These are phyloP conservation scores for Myrmophylax atrothorax DNA, from an alignment of 2,113 vertebrate genomes.

Conservation along the genomic window DNA sequence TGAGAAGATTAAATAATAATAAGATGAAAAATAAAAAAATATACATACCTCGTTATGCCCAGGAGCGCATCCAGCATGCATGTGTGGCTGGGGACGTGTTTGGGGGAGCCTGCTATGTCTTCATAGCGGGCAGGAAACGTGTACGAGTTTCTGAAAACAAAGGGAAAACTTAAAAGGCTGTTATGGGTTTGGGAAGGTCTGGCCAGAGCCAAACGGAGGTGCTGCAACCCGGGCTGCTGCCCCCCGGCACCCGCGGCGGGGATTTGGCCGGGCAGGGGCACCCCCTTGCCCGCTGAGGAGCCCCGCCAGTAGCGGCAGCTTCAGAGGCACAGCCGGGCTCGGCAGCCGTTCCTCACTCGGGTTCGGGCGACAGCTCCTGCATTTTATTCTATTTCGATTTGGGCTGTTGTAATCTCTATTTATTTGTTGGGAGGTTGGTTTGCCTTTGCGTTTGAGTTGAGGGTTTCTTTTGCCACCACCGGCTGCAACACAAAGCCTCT, in stretches of 20 bases:
- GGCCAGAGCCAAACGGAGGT: not conserved
- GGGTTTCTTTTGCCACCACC: not conserved
- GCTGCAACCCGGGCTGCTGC: not conserved
- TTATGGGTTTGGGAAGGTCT: not conserved
- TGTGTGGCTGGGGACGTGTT: not conserved
- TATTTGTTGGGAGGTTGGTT: not conserved
- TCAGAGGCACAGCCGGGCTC: not conserved
- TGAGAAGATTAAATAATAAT: not conserved
- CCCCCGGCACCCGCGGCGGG: not conserved
- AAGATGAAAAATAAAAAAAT: not conserved
- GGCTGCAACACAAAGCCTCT: not conserved
- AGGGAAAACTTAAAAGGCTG: slow-evolving; percentile 37
- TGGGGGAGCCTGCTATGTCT: slow-evolving; percentile 18
- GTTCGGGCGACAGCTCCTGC: not conserved
- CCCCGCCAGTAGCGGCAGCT: not conserved
- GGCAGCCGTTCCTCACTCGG: not conserved
- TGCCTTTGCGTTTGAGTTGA: not conserved
- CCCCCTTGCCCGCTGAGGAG: not conserved
- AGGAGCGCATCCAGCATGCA: not conserved
- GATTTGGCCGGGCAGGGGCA: not conserved
- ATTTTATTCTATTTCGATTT: not conserved
- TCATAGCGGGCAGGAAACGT: slow-evolving; percentile 31
- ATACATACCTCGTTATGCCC: slow-evolving; percentile 14
- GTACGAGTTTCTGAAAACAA: slow-evolving; percentile 55
- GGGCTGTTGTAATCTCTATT: not conserved